Evolutionary conservation across 2,113 vertebrate species (phyloP).

Genomic region (Crotalus horridus): DNA sequence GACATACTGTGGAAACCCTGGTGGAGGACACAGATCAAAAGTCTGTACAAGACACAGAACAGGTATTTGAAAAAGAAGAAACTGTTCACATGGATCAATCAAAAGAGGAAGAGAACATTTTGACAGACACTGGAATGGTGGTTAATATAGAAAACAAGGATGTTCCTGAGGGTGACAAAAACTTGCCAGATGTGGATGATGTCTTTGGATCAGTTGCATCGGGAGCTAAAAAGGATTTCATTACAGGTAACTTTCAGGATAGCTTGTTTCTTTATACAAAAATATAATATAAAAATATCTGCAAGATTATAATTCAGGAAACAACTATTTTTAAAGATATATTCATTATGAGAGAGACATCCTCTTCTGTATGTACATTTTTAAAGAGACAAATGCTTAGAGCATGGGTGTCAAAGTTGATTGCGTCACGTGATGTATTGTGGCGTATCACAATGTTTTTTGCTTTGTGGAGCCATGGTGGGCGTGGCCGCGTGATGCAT

Average conservation of each 20-base stretch:
- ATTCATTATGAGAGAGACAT: background rate
- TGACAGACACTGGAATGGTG: background rate
- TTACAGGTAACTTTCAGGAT: constrained; percentile 60
- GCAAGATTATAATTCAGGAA: background rate
- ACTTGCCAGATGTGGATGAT: background rate
- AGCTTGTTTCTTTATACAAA: background rate
- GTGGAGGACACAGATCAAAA: constrained; percentile 14
- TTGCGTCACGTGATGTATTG: no score
- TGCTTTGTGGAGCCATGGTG: no score
- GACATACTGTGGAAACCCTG: constrained; percentile 1
- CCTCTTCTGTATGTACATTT: background rate
- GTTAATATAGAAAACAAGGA: constrained; percentile 2
- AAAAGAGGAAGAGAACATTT: constrained; percentile 11
- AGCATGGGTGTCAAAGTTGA: no score
- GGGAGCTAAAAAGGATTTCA: constrained; percentile 3
- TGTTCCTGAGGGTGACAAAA: background rate
- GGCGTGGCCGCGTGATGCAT: no score
- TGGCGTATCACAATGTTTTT: no score
- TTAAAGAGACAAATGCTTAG: background rate
- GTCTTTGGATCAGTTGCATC: constrained; percentile 24
- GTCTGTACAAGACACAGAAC: background rate
- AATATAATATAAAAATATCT: background rate
- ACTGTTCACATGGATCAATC: background rate
- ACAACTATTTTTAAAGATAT: background rate
- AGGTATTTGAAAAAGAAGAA: background rate